Evolutionary conservation across 2,113 vertebrate species (phyloP), one percentile per base, ranked within the genome.

Genomic region (Pollachius pollachius): DNA sequence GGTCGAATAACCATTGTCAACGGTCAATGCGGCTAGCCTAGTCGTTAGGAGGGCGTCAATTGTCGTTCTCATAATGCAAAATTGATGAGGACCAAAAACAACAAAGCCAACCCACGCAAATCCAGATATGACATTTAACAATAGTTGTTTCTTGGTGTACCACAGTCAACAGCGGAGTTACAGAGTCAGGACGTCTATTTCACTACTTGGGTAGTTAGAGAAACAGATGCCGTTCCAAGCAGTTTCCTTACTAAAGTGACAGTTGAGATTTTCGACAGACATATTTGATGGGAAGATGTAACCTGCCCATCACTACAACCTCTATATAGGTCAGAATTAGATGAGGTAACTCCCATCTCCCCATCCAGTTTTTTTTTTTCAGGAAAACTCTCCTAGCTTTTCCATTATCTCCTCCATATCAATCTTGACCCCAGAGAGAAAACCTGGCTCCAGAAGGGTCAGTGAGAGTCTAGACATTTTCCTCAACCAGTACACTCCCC

Each of bases 321-420:
- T 86, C 84, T 82, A 87, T 87, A 91, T 90, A 89, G 89, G 84
- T 79, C 76, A 78, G 88, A 88, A 92, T 85, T 91, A 89, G 90
- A 86, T 65, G 77, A 77, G 41, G 41, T 48, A 48, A 48, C 41
- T 11, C 4, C 41, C 41, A 48, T 48, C 41, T 48, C 41, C 41
- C 41, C 41, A 48, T 13, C 41, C 81, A 75, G 90, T 87, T 93
- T 92, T 90, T 87, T 87, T 90, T 92, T 91, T 88, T 91, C 90
- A 92, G 85, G 93, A 94, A 90, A 90, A 87, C 94, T 93, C 90
- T 93, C 69, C 74, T 94, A 93, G 94, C 89, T 92, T 92, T 94
- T 94, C 93, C 94, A 95, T 95, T 95, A 94, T 94, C 91, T 84
- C 90, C 91, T 89, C 92, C 82, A 87, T 90, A 89, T 90, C 93